phyloP scores from a whole-genome alignment of 2,113 vertebrate species.

The Meriones unguiculatus region DNA sequence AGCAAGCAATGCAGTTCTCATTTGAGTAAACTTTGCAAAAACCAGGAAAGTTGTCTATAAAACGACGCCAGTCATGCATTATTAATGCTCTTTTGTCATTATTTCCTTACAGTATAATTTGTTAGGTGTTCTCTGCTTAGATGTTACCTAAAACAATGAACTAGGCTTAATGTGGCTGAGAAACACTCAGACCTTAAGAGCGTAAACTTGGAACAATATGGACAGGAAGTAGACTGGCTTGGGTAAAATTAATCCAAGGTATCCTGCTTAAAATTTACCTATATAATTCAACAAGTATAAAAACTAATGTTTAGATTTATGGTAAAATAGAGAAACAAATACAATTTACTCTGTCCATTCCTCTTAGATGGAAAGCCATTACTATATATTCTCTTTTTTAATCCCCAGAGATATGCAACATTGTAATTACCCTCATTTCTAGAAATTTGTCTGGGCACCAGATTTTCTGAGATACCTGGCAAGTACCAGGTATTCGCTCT shows the following conservation, averaged over 20 bases:
- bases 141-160: neutral
- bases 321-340: constrained; percentile 24
- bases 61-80: neutral
- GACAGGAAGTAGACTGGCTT: neutral
- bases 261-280: neutral
- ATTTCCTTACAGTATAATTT: constrained; percentile 12
- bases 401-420: neutral
- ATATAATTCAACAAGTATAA: neutral
- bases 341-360: neutral
- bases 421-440: neutral
- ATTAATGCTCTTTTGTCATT: neutral
- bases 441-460: neutral
- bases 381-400: neutral
- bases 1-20: neutral
- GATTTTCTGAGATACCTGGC: fast-evolving
- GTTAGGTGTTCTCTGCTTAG: neutral
- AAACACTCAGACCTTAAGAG: neutral
- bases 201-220: neutral
- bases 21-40: neutral
- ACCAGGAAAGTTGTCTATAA: neutral
- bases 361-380: neutral
- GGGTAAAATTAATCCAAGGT: neutral
- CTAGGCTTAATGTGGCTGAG: neutral
- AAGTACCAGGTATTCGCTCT: neutral
- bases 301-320: neutral